Percentiles rank a stretch among this genome's conserved stretches.
These are phyloP conservation scores for Zootoca vivipara DNA, from an alignment of 2,113 vertebrate genomes.

Conservation along the genomic window DNA sequence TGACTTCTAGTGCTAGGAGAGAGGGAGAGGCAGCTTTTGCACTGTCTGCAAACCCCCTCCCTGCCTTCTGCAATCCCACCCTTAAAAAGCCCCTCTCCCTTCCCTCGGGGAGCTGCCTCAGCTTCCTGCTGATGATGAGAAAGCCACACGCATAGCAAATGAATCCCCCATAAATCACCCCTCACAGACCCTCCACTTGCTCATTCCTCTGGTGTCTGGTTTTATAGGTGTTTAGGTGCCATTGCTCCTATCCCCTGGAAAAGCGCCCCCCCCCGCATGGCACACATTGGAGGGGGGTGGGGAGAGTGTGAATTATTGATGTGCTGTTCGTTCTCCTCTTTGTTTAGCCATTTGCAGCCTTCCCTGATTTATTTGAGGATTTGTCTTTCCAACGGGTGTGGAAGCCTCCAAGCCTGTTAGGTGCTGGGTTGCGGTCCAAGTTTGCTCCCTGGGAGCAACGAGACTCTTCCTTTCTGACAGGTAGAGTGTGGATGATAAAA, in stretches of 20 bases:
- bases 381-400: background rate
- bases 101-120: background rate
- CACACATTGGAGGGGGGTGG: background rate
- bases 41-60: background rate
- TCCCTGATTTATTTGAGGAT: slow-evolving; percentile 6
- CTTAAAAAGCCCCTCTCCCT: too few relatives aligned
- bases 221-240: background rate
- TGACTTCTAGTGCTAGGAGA: too few relatives aligned
- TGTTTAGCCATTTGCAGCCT: background rate
- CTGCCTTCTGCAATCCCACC: too few relatives aligned
- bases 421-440: background rate
- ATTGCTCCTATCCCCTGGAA: background rate
- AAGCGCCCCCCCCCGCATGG: background rate
- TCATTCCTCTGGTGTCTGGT: background rate
- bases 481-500: background rate
- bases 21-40: background rate
- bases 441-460: background rate
- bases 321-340: background rate
- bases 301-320: background rate
- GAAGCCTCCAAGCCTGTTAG: background rate
- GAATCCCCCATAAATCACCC: background rate
- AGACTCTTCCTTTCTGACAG: background rate
- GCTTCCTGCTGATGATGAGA: background rate
- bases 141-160: background rate
- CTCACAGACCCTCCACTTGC: too few relatives aligned